Base-by-base conservation (phyloP, 2,113 vertebrate genomes). In the Strix aluco region DNA sequence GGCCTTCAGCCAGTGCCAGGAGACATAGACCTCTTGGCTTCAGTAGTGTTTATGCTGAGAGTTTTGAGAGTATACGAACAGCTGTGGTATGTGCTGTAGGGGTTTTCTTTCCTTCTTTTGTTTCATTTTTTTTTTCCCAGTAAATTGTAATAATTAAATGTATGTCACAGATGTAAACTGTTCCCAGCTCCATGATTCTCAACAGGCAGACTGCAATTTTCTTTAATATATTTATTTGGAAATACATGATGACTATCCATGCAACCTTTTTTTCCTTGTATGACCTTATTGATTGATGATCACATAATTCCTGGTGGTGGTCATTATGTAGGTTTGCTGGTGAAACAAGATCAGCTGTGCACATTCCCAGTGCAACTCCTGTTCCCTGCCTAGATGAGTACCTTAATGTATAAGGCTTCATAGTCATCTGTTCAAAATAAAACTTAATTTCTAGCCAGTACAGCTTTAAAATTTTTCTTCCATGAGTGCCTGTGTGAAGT, bases 31-130 rank as follows among this genome's bases (percentile, higher is more conserved):
- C 63, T 2, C 0, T 20, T 66, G 57, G 8, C 27, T 51, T 81
- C 5, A 1, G 8, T 2, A 0, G 29, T 1, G 6, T 75, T 79
- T 26, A 8, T 11, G 11, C 62, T 59, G 62, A 19, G 4, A 6
- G 44, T 44, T 83, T 55, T 57, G 32, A 59, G 26, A 42, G 42
- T 38, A 0, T 34, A 0, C 10, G 32, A 58, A 14, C 47, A 59
- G 15, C 27, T 57, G 38, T 15, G 9, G 12, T 63, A 6, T 44
- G 69, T 30, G 23, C 72, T 81, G 18, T 16, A 49, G 51, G 44
- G n/a, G 3, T 8, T 54, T 89, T 17, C 52, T 66, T 13, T 23
- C 17, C 54, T 66, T 13, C 10, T 49, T 78, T 36, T 6, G 0
- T 7, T 4, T 18, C 9, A 20, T 47, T 30, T 58, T 40, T 58